These are phyloP conservation scores for Oriolus oriolus DNA, from an alignment of 2,113 vertebrate species.

Conservation along the genomic window DNA sequence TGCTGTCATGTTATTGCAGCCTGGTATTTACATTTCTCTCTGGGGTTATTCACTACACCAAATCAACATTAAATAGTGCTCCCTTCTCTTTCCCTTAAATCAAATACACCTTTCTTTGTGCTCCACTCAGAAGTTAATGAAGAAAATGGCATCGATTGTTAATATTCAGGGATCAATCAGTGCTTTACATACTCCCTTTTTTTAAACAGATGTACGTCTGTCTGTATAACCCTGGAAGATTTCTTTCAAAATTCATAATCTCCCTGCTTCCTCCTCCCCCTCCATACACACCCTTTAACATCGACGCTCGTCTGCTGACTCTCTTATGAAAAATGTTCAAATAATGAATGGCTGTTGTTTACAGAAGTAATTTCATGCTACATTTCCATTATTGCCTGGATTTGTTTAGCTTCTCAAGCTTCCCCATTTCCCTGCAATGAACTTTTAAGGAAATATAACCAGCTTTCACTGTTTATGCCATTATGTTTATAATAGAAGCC, in stretches of 20 bases:
- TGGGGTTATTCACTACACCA: constrained; percentile 90
- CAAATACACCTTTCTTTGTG: constrained; percentile 77
- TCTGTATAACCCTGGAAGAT: constrained; percentile 76
- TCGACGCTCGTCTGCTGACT: constrained; percentile 70
- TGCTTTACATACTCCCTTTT: constrained; percentile 67
- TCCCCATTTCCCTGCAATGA: constrained; percentile 83
- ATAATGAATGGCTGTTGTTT: constrained; percentile 97
- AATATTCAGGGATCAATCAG: constrained; percentile 92
- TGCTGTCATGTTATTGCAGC: constrained; percentile 96
- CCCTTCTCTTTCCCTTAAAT: constrained; percentile 79
- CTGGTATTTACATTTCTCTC: constrained; percentile 99
- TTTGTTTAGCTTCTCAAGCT: constrained; percentile 91
- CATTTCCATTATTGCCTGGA: constrained; percentile 99
- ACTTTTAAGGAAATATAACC: constrained; percentile 85
- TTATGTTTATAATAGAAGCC: constrained; percentile 74
- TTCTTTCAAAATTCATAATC: constrained; percentile 51
- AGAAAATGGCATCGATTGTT: constrained; percentile 86
- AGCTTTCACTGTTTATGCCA: constrained; percentile 66
- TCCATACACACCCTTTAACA: constrained; percentile 53
- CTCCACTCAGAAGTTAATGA: constrained; percentile 86
- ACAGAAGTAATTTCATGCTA: constrained; percentile 98
- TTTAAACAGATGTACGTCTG: constrained; percentile 78
- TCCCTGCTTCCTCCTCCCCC: constrained; percentile 45
- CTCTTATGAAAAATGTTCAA: constrained; percentile 88
- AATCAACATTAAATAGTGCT: constrained; percentile 90